Base-by-base conservation (phyloP, 2,888 invertebrate genomes). In the Cantharis lateralis region DNA sequence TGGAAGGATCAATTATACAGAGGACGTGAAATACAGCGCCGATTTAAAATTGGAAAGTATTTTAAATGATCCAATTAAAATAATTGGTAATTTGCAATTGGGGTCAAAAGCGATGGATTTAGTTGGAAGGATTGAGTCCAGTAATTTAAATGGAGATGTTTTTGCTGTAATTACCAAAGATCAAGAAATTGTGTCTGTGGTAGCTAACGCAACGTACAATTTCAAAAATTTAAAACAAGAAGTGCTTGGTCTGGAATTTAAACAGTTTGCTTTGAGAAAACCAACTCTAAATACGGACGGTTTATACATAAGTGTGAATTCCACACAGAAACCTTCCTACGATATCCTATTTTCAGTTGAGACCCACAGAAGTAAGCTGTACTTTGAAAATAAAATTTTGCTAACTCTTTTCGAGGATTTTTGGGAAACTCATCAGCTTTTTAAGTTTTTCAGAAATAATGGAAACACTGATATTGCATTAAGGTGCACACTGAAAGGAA, bases 401-500 rank as follows among this genome's bases (percentile, higher is more conserved):
- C 20, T 80, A 3, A 75, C n/a, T 10, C 16, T 83, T 15, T 81
- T 82, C 69, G 78, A 76, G 20, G 80, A 78, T 11, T 78, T 72
- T 7, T 83, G 82, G 83, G 62, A 78, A 74, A 79, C 81, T 4
- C 74, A 78, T 26, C 82, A 83, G 64, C 32, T 82, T 18, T 75
- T 82, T 11, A 82, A 83, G 76, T 74, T 79, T 70, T 48, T 61
- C 3, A 74, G 61, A 73, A 24, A 26, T 0, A 72, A 70, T 32
- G 72, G 75, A 15, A 32, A 71, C 10, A 63, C 72, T 1, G 80
- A 82, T 15, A 66, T 81, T 13, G 72, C 78, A 15, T 62, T 83
- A 11, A 71, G 76, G 62, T 80, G 78, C 24, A 78, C 78, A 13
- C 74, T 83, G 13, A 74, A 15, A 13, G 82, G 82, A 26, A 28